phyloP scores from a whole-genome alignment of 2,113 vertebrate genomes.

The Apteryx mantelli region DNA sequence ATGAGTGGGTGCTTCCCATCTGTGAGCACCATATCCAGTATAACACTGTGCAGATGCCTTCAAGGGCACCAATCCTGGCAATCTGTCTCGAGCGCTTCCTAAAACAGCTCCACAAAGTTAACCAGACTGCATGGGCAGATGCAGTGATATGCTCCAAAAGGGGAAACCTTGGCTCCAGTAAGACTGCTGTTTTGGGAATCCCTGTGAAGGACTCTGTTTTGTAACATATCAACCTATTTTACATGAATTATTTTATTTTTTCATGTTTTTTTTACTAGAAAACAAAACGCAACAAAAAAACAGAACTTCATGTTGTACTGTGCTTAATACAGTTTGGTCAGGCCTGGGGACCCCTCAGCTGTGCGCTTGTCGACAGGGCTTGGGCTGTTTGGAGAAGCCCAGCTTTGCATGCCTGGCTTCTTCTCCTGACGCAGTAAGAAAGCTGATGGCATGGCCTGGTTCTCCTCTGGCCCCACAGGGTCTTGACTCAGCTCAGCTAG shows the following conservation, averaged over 20 bases:
- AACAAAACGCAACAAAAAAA: background rate
- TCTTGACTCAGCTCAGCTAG: background rate
- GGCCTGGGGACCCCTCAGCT: background rate
- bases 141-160: background rate
- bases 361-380: conserved; percentile 38
- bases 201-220: accelerated
- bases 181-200: background rate
- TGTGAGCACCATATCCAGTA: background rate
- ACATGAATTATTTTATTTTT: accelerated
- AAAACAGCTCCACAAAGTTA: background rate
- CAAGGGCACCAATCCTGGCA: conserved; percentile 35
- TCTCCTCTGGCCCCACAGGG: background rate
- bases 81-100: background rate
- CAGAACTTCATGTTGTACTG: background rate
- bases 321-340: background rate
- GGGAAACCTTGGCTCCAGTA: background rate
- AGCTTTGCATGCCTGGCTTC: background rate
- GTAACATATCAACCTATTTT: background rate
- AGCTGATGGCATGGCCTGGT: background rate
- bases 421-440: background rate
- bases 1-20: background rate
- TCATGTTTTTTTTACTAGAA: background rate
- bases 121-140: background rate
- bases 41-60: background rate
- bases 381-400: background rate